Evolutionary conservation across 2,888 invertebrate genomes (phyloP).

Genomic region (Drosophila nr. fundita): DNA sequence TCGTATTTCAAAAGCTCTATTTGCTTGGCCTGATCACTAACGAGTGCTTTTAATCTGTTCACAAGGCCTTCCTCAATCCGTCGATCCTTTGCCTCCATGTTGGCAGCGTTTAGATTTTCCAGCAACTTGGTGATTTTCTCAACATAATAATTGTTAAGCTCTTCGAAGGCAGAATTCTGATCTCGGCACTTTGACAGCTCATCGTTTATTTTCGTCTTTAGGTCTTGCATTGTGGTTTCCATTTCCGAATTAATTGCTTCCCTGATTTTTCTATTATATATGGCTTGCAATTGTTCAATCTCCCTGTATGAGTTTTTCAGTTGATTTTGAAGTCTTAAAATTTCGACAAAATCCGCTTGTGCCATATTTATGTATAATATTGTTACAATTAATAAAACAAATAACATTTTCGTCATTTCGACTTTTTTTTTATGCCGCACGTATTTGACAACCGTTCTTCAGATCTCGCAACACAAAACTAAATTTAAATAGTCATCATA

Average conservation of each 20-base stretch:
- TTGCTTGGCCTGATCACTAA: constrained; percentile 45
- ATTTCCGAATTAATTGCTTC: constrained; percentile 31
- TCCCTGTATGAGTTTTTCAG: constrained; percentile 33
- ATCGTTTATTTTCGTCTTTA: constrained; percentile 4
- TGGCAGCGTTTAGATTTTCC: neutral
- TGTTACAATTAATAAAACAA: constrained; percentile 6
- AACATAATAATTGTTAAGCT: constrained; percentile 37
- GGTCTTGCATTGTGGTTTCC: constrained; percentile 8
- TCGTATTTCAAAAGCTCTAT: constrained; percentile 30
- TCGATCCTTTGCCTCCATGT: constrained; percentile 28
- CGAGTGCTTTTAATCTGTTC: constrained; percentile 30
- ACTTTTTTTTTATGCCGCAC: neutral
- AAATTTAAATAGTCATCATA: constrained; percentile 20
- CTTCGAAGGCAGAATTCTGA: constrained; percentile 31
- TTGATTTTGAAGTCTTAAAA: constrained; percentile 41
- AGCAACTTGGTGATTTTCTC: constrained; percentile 37
- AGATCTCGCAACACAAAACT: constrained; percentile 43
- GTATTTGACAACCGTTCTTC: constrained; percentile 33
- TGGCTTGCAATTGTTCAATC: constrained; percentile 39
- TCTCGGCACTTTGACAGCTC: constrained; percentile 33
- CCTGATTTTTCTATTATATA: constrained; percentile 40
- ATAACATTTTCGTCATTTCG: constrained; percentile 27
- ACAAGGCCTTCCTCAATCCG: constrained; percentile 19
- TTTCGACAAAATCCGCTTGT: constrained; percentile 29
- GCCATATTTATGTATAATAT: neutral